These are phyloP conservation scores for Cassiopea andromeda DNA, from an alignment of 30 jellyfish, hydroid and myxozoan species.

Conservation along the genomic window DNA sequence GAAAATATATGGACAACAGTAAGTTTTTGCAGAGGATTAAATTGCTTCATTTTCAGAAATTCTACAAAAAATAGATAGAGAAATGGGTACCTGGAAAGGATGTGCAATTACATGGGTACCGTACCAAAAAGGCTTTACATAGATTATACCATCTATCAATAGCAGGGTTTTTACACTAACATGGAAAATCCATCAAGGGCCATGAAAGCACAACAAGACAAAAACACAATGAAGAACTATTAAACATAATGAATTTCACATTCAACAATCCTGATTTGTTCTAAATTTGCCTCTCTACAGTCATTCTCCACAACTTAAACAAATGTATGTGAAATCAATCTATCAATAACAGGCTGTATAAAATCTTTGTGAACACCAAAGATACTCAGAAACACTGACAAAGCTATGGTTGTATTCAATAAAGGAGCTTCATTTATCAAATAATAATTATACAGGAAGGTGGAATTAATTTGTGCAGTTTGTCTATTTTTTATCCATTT, in stretches of 20 bases:
- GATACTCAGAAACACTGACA: background rate
- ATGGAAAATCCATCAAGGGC: background rate
- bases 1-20: too few relatives aligned
- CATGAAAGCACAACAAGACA: background rate
- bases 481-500: background rate
- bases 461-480: background rate
- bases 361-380: conserved; percentile 3
- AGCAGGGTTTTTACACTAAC: too few relatives aligned
- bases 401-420: background rate
- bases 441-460: conserved; percentile 14
- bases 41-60: too few relatives aligned
- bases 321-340: background rate
- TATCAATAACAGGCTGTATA: background rate
- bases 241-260: background rate
- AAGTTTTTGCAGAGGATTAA: too few relatives aligned
- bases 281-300: background rate
- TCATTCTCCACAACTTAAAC: background rate
- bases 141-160: too few relatives aligned
- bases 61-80: too few relatives aligned
- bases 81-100: too few relatives aligned
- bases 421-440: conserved; percentile 17
- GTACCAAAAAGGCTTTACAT: too few relatives aligned
- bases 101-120: too few relatives aligned
- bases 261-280: background rate
- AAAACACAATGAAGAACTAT: too few relatives aligned